Evolutionary conservation across 1,140 invertebrate genomes (phyloP), one percentile per base, ranked within the genome.

Genomic region (Drosophila varians): DNA sequence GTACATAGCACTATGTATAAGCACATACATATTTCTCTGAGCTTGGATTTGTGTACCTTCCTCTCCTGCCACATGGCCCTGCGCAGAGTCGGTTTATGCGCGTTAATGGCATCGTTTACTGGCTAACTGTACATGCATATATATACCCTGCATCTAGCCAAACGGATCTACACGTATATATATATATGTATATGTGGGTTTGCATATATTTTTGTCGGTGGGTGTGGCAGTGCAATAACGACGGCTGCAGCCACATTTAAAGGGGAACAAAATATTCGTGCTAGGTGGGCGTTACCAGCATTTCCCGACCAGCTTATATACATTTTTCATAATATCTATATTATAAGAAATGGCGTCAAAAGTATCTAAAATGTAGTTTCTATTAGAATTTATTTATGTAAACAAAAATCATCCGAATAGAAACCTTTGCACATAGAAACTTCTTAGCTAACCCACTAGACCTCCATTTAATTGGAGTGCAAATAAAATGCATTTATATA

Each of bases 71-170:
- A 48, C 61, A 28, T 62, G 62, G 51, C 62, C 52, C 51, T 87
- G 82, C 82, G 82, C 82, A 87, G 83, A 74, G 61, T 76, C 61
- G 31, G 69, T 87, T 87, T 87, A 87, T 87, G 82, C 83, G 82
- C 82, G 82, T 87, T 87, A 87, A 87, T 87, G 77, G 82, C 83
- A 87, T 82, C 82, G 82, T 87, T 87, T 87, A 87, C 82, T 87
- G 82, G 82, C 83, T 87, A 87, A 87, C 82, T 87, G 82, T 74
- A 83, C 62, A 64, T 65, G 47, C 62, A 65, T 43, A 65, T 64
- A 77, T 12, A 54, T n/a, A n/a, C n/a, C 57, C 68, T 72, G 49
- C 47, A 49, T 38, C 45, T 49, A 38, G 19, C 46, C 46, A 25
- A 48, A 23, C 46, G 26, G 28, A 36, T 58, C 31, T 36, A 57